Evolutionary conservation across 2,797 vertebrate genomes (phyloP), one percentile per base, ranked within the genome.

Genomic region (Acestrorhynchus altus): DNA sequence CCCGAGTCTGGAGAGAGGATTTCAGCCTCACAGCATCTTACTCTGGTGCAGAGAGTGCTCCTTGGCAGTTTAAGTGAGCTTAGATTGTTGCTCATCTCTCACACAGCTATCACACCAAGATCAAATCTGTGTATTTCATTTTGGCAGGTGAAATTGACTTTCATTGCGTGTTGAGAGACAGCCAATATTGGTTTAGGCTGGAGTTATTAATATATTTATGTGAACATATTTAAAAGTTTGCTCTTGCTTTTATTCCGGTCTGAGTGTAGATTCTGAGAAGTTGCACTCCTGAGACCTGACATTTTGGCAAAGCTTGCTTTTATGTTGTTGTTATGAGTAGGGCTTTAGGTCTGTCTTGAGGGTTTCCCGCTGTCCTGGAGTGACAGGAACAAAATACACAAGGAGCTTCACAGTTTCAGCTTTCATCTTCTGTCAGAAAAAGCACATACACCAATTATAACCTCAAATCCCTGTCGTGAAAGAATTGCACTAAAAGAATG

Each of bases 1-100:
- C 54, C 24, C 2, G 52, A 60, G 31, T 66, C 54, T 47, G 18
- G 22, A 0, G 31, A 60, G 79, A 60, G 68, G 74, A 81, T 72
- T 76, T 60, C 20, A 44, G 66, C 16, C 66, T 26, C 31, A 31
- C 26, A 16, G 61, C 46, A 20, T 40, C 65, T 72, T 49, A 22
- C 51, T 20, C 31, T 28, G 2, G 5, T 52, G 57, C 20, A 40
- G 15, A 72, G 51, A 20, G 35, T 28, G 56, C 13, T 6, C 42
- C 18, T 13, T 15, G 22, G 8, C 5, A 1, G 12, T 24, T 65
- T 46, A 65, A 46, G n/a, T 26, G 42, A 1, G 9, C 44, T 66
- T 66, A 18, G 12, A 22, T 13, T 35, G 13, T 59, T 28, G 7
- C 56, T 28, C 63, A 10, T 47, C 64, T 46, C 44, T 24, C 40